Evolutionary conservation across 2,113 vertebrate species (phyloP).

Genomic region (Melanotaenia duboulayi): DNA sequence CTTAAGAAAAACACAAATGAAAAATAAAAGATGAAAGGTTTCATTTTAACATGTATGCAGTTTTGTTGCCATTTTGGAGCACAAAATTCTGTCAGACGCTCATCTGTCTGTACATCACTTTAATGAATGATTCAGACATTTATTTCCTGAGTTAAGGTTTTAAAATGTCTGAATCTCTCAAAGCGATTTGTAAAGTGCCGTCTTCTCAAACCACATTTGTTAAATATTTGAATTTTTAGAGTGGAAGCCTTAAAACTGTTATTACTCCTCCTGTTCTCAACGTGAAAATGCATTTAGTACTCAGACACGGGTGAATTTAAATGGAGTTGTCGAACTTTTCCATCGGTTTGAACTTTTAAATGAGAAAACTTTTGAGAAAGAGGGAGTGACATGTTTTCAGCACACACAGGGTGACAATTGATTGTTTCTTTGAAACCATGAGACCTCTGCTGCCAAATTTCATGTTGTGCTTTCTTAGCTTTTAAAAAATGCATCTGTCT

Average conservation of each 20-base stretch:
- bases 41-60: constrained; percentile 26
- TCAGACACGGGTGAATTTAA: constrained; percentile 14
- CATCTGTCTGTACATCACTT: constrained; percentile 1
- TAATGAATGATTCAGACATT: constrained; percentile 27
- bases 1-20: constrained; percentile 38
- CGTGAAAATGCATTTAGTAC: constrained; percentile 28
- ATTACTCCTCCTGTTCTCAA: constrained; percentile 9
- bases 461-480: constrained; percentile 2
- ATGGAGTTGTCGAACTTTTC: constrained; percentile 35
- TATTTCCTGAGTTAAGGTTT: constrained; percentile 33
- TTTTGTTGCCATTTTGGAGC: constrained; percentile 13
- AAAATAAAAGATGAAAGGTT: constrained; percentile 32
- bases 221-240: constrained; percentile 22
- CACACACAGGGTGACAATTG: constrained; percentile 11
- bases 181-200: constrained; percentile 19
- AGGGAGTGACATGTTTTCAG: background rate
- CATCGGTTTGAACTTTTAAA: constrained; percentile 11
- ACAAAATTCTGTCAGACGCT: constrained; percentile 16
- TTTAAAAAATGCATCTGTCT: background rate
- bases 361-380: constrained; percentile 19
- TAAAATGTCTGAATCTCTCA: constrained; percentile 33
- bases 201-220: constrained; percentile 8
- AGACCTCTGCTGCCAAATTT: background rate
- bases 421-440: constrained; percentile 34
- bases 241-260: constrained; percentile 17